phyloP scores from a whole-genome alignment of 2,797 vertebrate genomes.

The Miichthys miiuy region DNA sequence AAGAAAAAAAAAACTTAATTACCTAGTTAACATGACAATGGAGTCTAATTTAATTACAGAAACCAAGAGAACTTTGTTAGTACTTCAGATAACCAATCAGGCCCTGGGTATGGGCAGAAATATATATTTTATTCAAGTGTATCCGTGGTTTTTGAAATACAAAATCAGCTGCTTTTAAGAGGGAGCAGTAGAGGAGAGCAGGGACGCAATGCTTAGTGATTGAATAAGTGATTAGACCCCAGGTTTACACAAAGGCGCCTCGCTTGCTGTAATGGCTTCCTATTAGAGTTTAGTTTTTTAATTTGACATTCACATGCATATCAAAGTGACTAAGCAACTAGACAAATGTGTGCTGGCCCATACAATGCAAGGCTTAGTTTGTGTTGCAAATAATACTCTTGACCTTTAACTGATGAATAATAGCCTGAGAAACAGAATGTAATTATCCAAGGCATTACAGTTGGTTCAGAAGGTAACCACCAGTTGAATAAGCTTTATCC shows the following conservation, averaged over 20 bases:
- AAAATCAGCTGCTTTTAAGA: slow-evolving; percentile 69
- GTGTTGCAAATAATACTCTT: slow-evolving; percentile 74
- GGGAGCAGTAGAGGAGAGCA: slow-evolving; percentile 46
- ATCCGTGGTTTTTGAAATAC: slow-evolving; percentile 69
- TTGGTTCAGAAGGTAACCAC: slow-evolving; percentile 73
- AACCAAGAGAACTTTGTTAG: slow-evolving; percentile 62
- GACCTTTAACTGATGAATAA: slow-evolving; percentile 80
- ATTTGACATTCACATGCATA: slow-evolving; percentile 79
- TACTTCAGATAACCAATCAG: slow-evolving; percentile 67
- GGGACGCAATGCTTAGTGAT: slow-evolving; percentile 74
- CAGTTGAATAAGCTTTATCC: slow-evolving; percentile 65
- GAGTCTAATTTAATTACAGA: slow-evolving; percentile 68
- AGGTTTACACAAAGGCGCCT: slow-evolving; percentile 72
- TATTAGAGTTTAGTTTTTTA: slow-evolving; percentile 67
- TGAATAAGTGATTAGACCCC: slow-evolving; percentile 81
- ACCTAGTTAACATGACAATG: slow-evolving; percentile 72
- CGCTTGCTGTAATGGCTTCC: slow-evolving; percentile 66
- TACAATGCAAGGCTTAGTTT: slow-evolving; percentile 62
- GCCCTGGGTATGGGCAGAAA: slow-evolving; percentile 39
- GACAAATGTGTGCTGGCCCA: slow-evolving; percentile 39
- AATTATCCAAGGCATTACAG: slow-evolving; percentile 68
- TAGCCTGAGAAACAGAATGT: slow-evolving; percentile 62
- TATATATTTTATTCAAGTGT: slow-evolving; percentile 62
- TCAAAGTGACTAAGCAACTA: slow-evolving; percentile 69
- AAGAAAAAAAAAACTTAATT: slow-evolving; percentile 52